A percentile compares a stretch with the other conserved stretches of the same genome.
These are phyloP conservation scores for Menidia menidia DNA, from an alignment of 2,797 vertebrate genomes.

Conservation along the genomic window DNA sequence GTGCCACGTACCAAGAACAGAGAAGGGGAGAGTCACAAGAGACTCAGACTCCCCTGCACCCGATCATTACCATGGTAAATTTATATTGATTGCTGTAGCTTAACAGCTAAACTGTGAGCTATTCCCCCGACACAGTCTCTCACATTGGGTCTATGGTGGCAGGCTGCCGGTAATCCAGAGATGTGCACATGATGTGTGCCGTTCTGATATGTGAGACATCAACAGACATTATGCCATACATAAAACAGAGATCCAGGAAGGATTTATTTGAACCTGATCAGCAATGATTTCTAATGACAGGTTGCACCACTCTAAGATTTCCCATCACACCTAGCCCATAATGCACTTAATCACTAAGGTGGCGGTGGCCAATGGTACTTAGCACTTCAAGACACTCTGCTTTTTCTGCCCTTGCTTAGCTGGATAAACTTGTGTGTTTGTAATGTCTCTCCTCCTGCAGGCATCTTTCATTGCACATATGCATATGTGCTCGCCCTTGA, in stretches of 20 bases:
- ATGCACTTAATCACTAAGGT: background rate
- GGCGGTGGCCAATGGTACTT: background rate
- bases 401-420: slow-evolving; percentile 34
- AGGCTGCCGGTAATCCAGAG: slow-evolving; percentile 70
- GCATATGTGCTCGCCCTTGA: slow-evolving; percentile 82
- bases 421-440: slow-evolving; percentile 65
- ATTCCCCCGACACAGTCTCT: slow-evolving; percentile 68
- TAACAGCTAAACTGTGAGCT: slow-evolving; percentile 80
- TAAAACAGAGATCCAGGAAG: slow-evolving; percentile 36
- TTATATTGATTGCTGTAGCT: slow-evolving; percentile 85
- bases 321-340: slow-evolving; percentile 21
- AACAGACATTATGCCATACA: slow-evolving; percentile 43
- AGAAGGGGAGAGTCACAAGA: slow-evolving; percentile 56
- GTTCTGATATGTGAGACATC: slow-evolving; percentile 6
- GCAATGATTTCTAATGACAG: slow-evolving; percentile 45
- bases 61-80: slow-evolving; percentile 86
- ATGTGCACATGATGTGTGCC: slow-evolving; percentile 64
- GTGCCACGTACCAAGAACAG: slow-evolving; percentile 41
- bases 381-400: slow-evolving; percentile 22
- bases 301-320: slow-evolving; percentile 36
- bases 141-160: slow-evolving; percentile 63
- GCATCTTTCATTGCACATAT: slow-evolving; percentile 71
- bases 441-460: slow-evolving; percentile 55
- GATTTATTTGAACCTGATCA: slow-evolving; percentile 46
- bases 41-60: slow-evolving; percentile 71